Evolutionary conservation across 2,888 invertebrate genomes (phyloP).

Genomic region (Aphidoletes aphidimyza): DNA sequence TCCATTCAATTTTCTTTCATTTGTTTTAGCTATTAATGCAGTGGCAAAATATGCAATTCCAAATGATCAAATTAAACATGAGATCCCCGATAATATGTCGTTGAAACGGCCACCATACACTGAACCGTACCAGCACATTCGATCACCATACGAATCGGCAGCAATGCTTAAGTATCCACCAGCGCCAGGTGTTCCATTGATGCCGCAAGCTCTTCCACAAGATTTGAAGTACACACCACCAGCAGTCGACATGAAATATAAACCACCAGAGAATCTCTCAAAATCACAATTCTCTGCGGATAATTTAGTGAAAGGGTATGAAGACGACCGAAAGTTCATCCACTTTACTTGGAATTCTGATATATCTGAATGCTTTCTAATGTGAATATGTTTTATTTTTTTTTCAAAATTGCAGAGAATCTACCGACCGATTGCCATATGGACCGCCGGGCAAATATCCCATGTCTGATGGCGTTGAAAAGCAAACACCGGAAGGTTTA

Average conservation of each 20-base stretch:
- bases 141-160: slow-evolving; percentile 65
- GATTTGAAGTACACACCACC: slow-evolving; percentile 65
- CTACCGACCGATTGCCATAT: slow-evolving; percentile 16
- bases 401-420: slow-evolving; percentile 2
- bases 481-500: background rate
- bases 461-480: no score
- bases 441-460: slow-evolving; percentile 60
- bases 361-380: no score
- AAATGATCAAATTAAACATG: slow-evolving; percentile 58
- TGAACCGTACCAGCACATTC: slow-evolving; percentile 62
- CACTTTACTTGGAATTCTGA: background rate
- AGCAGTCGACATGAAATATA: slow-evolving; percentile 57
- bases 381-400: background rate
- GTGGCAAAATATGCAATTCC: slow-evolving; percentile 53
- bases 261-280: slow-evolving; percentile 54
- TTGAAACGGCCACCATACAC: slow-evolving; percentile 57
- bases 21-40: slow-evolving; percentile 13
- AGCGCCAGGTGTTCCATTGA: slow-evolving; percentile 61
- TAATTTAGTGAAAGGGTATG: slow-evolving; percentile 65
- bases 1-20: no score
- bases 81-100: slow-evolving; percentile 56
- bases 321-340: slow-evolving; percentile 59
- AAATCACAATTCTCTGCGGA: slow-evolving; percentile 64
- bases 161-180: slow-evolving; percentile 66
- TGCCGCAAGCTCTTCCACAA: slow-evolving; percentile 62